Percentiles rank a stretch among this genome's conserved stretches.
Conservation (phyloP, 2,888 invertebrate species). For the Latheticus oryzae region DNA sequence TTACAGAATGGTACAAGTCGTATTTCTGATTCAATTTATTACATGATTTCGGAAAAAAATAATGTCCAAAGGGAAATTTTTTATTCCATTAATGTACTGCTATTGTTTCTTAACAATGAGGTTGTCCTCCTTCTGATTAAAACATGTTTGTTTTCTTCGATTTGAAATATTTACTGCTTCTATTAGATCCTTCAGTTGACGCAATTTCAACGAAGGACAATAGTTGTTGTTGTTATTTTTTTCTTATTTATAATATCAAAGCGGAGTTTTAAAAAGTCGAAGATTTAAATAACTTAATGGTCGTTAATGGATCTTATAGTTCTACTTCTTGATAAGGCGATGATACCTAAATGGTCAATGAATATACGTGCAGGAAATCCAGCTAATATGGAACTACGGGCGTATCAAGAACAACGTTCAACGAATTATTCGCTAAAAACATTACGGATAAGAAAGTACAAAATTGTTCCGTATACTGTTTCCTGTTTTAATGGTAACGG, state of each 20-base stretch:
- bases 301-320: slow-evolving; percentile 32
- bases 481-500: slow-evolving; percentile 21
- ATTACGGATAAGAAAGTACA: slow-evolving; percentile 35
- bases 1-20: slow-evolving; percentile 38
- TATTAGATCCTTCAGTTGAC: slow-evolving; percentile 35
- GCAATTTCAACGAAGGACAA: slow-evolving; percentile 25
- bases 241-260: too few relatives aligned
- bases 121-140: slow-evolving; percentile 42
- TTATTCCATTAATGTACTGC: too few relatives aligned
- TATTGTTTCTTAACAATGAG: slow-evolving; percentile 40
- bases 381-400: slow-evolving; percentile 43
- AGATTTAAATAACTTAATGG: slow-evolving; percentile 25
- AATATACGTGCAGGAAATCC: slow-evolving; percentile 46
- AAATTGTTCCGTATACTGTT: slow-evolving; percentile 11
- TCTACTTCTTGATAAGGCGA: slow-evolving; percentile 40
- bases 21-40: slow-evolving; percentile 42
- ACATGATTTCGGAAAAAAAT: slow-evolving; percentile 19
- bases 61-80: too few relatives aligned
- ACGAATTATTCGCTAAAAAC: slow-evolving; percentile 42
- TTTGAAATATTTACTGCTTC: slow-evolving; percentile 29
- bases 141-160: slow-evolving; percentile 22
- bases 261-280: slow-evolving; percentile 16
- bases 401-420: slow-evolving; percentile 44
- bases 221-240: too few relatives aligned
- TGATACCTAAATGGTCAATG: slow-evolving; percentile 46